Evolutionary conservation across 1,140 invertebrate species (phyloP).

Genomic region (Trichonephila inaurata): DNA sequence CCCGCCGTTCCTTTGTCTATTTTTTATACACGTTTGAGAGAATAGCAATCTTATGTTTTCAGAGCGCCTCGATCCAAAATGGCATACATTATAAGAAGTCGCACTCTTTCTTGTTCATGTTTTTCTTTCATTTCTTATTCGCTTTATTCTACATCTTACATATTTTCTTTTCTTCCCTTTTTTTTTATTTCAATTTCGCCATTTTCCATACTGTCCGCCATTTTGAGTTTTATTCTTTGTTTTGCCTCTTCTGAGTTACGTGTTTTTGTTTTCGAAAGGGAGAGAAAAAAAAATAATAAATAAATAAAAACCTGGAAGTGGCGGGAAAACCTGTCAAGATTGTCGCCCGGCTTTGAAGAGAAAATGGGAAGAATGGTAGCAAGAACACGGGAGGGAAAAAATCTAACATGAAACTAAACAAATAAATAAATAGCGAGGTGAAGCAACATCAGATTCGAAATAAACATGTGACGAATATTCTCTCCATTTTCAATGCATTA

Average conservation of each 20-base stretch:
- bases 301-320: background rate
- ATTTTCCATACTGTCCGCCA: background rate
- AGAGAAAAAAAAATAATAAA: background rate
- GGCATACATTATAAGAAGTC: constrained; percentile 66
- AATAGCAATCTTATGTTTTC: constrained; percentile 67
- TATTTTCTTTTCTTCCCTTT: background rate
- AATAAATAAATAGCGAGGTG: constrained; percentile 19
- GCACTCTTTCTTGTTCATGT: constrained; percentile 23
- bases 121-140: background rate
- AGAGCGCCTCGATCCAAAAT: constrained; percentile 11
- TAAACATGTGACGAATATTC: constrained; percentile 52
- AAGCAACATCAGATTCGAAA: constrained; percentile 27
- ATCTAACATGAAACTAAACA: background rate
- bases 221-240: constrained; percentile 6
- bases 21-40: background rate
- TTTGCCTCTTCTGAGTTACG: constrained; percentile 3
- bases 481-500: constrained; percentile 24
- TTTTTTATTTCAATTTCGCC: background rate
- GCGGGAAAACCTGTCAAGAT: constrained; percentile 52
- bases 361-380: constrained; percentile 9
- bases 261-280: constrained; percentile 21
- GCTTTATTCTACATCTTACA: background rate
- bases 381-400: background rate
- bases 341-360: constrained; percentile 38
- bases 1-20: constrained; percentile 69